Evolutionary conservation across 2,797 vertebrate genomes (phyloP), one percentile per base, ranked within the genome.

Genomic region (Huso huso): DNA sequence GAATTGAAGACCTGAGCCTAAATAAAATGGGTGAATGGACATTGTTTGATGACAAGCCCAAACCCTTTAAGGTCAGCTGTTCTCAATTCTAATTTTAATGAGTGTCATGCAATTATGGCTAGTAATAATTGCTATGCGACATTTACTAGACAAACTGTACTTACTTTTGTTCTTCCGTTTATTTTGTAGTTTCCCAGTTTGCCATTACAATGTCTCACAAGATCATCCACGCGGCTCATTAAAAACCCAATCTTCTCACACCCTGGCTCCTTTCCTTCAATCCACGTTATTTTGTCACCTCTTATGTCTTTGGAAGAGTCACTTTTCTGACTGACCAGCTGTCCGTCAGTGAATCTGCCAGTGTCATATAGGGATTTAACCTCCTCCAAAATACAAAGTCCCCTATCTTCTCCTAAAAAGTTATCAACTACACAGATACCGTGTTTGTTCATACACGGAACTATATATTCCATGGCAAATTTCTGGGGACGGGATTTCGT

Each of bases 141-240:
- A 37, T 37, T 37, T 37, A 37, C 37, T 37, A 37, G 37, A 5
- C 37, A 37, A 37, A 37, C 70, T 37, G 48, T 75, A 93, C 94
- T 94, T 86, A 98, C 96, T 91, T 99, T 99, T 65, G 96, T 98
- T 82, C 96, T 91, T 85, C 96, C 96, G 68, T 98, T 97, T 77
- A 98, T 98, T 59, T 81, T 90, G 91, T 97, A 99, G 89, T 91
- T 92, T 76, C 93, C 95, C 83, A 99, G 89, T 81, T 94, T 95
- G 51, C 91, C 95, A 66, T 93, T 96, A 79, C 96, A 99, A 77
- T 98, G 94, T 74, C 95, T 89, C 69, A 99, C 89, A 72, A 99
- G 84, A 80, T 98, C 95, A 85, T 98, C 96, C 95, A 98, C 97
- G 78, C 92, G 92, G 75, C 88, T 93, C 95, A 98, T 97, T 1